phyloP scores from a whole-genome alignment of 2,888 invertebrate genomes.

The Fragum whitleyi region DNA sequence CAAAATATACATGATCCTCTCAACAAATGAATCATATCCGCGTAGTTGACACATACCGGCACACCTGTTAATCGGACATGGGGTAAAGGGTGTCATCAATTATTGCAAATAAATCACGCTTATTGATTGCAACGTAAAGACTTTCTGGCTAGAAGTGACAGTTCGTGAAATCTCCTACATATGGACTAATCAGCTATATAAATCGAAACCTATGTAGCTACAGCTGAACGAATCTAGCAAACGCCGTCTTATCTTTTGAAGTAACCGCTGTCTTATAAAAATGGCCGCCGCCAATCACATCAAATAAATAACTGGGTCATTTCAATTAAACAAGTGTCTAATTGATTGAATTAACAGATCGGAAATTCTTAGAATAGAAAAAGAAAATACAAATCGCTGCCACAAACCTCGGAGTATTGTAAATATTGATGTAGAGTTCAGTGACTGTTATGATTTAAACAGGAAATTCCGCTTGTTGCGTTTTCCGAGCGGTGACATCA shows the following conservation, averaged over 20 bases:
- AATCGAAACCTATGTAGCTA: neutral
- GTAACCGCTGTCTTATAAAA: slow-evolving; percentile 23
- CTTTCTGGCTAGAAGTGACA: neutral
- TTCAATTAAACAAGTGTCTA: neutral
- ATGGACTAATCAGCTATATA: neutral
- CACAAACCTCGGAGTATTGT: neutral
- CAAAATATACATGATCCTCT: too few relatives aligned
- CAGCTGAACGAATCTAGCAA: neutral
- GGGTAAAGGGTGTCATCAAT: neutral
- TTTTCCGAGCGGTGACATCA: slow-evolving; percentile 52
- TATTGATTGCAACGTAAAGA: too few relatives aligned
- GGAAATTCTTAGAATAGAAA: neutral
- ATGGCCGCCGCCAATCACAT: slow-evolving; percentile 24
- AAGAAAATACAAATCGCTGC: neutral
- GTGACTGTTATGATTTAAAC: slow-evolving; percentile 21
- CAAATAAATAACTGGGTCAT: slow-evolving; percentile 19
- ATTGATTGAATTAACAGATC: neutral
- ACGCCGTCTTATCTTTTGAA: slow-evolving; percentile 3
- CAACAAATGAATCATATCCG: neutral
- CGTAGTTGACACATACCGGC: neutral
- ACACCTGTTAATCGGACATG: neutral
- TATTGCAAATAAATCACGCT: too few relatives aligned
- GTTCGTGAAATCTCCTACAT: neutral
- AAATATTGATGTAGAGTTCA: neutral
- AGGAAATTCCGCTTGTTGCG: slow-evolving; percentile 52